These are phyloP conservation scores for Phlogophora meticulosa DNA, from an alignment of 2,888 invertebrate genomes.

Conservation along the genomic window DNA sequence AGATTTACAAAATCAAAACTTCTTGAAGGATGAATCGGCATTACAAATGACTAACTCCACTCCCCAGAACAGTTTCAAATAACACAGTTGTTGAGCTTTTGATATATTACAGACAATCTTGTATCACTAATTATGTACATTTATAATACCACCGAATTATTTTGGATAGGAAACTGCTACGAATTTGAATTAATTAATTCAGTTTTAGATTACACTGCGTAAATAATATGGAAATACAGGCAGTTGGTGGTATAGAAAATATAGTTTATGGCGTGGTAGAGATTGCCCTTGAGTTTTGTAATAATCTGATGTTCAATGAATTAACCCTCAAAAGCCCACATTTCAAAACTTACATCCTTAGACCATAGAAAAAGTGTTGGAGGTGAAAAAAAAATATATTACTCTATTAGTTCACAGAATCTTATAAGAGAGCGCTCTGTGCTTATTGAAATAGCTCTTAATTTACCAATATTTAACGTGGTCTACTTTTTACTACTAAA, in stretches of 20 bases:
- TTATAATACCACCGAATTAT: slow-evolving; percentile 72
- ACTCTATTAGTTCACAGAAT: not conserved
- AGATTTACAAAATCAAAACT: not conserved
- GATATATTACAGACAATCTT: slow-evolving; percentile 61
- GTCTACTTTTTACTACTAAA: not conserved
- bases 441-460: slow-evolving; percentile 21
- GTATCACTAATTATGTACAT: slow-evolving; percentile 74
- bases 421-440: not conserved
- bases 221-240: slow-evolving; percentile 67
- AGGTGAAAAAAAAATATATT: not conserved
- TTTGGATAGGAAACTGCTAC: slow-evolving; percentile 65
- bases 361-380: not conserved
- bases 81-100: slow-evolving; percentile 46
- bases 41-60: slow-evolving; percentile 16
- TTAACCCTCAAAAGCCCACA: not conserved
- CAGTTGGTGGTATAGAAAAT: slow-evolving; percentile 45
- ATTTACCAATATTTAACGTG: slow-evolving; percentile 1
- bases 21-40: not conserved
- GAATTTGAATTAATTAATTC: slow-evolving; percentile 71
- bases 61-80: slow-evolving; percentile 46
- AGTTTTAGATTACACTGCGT: slow-evolving; percentile 66
- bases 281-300: slow-evolving; percentile 32
- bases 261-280: slow-evolving; percentile 45
- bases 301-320: slow-evolving; percentile 20
- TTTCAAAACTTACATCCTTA: not conserved